These are phyloP conservation scores for Carduelis carduelis DNA, from an alignment of 2,797 vertebrate species.

Conservation along the genomic window DNA sequence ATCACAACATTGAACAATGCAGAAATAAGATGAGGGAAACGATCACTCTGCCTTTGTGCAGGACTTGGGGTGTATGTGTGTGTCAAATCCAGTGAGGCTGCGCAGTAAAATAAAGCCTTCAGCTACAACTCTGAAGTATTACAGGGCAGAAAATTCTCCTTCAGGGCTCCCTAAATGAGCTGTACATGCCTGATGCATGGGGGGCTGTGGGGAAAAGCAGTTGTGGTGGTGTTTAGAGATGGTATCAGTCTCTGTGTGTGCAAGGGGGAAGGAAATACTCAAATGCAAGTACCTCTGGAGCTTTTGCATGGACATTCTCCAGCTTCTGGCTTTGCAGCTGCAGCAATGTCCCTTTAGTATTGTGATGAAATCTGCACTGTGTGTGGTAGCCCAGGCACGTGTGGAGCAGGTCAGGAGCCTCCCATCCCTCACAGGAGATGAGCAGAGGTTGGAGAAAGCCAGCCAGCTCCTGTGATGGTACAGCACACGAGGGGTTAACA, in stretches of 20 bases:
- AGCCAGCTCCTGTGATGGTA: not conserved
- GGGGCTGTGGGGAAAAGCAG: not conserved
- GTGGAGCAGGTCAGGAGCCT: not conserved
- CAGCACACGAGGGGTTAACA: not conserved
- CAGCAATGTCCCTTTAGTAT: not conserved
- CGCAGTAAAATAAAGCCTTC: not conserved
- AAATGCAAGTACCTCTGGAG: not conserved
- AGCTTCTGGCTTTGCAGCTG: not conserved
- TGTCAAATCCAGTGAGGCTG: not conserved
- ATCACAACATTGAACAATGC: not conserved
- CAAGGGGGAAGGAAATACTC: not conserved
- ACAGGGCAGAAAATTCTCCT: not conserved
- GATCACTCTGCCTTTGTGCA: not conserved
- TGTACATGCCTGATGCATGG: fast-evolving
- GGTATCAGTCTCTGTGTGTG: not conserved
- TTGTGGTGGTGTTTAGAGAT: not conserved
- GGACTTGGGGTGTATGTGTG: not conserved
- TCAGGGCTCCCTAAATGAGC: not conserved
- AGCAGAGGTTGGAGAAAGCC: not conserved
- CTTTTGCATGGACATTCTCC: fast-evolving
- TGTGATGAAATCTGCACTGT: not conserved
- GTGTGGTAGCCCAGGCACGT: not conserved
- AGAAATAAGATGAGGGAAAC: not conserved
- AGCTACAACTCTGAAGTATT: not conserved
- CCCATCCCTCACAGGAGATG: not conserved